Percentiles rank a stretch among this genome's conserved stretches.
phyloP scores from a whole-genome alignment of 2,888 invertebrate genomes.

The Chydorus sphaericus region DNA sequence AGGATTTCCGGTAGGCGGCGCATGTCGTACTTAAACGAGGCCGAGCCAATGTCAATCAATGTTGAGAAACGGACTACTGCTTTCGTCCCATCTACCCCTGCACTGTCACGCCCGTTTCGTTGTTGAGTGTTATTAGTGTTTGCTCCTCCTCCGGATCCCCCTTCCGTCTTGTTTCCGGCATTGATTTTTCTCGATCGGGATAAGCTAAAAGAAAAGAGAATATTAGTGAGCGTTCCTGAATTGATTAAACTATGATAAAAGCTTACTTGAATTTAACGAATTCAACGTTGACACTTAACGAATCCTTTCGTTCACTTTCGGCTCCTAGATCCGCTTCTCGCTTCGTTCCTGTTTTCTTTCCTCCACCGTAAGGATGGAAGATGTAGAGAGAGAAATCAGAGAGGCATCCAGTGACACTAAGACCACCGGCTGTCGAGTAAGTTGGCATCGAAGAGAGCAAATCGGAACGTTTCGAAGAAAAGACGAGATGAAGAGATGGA shows the following conservation, averaged over 20 bases:
- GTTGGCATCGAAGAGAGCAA: slow-evolving; percentile 37
- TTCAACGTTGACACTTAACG: slow-evolving; percentile 88
- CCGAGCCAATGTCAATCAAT: slow-evolving; percentile 87
- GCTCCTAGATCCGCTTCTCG: slow-evolving; percentile 30
- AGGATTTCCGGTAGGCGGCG: slow-evolving; percentile 87
- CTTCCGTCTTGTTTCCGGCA: slow-evolving; percentile 38
- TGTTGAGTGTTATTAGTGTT: too few species aligned
- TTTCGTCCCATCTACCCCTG: slow-evolving; percentile 14
- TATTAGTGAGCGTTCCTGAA: too few species aligned
- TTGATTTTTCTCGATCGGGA: slow-evolving; percentile 80
- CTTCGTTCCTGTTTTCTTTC: slow-evolving; percentile 40
- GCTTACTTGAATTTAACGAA: slow-evolving; percentile 96
- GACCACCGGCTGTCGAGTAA: slow-evolving; percentile 40
- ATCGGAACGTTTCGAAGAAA: slow-evolving; percentile 79
- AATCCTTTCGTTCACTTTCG: slow-evolving; percentile 84
- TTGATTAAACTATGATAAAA: too few species aligned
- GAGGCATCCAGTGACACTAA: slow-evolving; percentile 88
- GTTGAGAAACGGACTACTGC: slow-evolving; percentile 65
- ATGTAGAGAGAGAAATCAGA: slow-evolving; percentile 96
- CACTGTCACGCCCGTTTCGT: slow-evolving; percentile 8
- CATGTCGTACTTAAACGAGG: slow-evolving; percentile 98
- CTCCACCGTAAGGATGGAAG: slow-evolving; percentile 92
- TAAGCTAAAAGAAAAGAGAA: too few species aligned
- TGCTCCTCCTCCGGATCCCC: slow-evolving; percentile 31
- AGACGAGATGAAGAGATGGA: slow-evolving; percentile 92